These are phyloP conservation scores for Myodes glareolus DNA, from an alignment of 2,113 vertebrate species.

Conservation along the genomic window DNA sequence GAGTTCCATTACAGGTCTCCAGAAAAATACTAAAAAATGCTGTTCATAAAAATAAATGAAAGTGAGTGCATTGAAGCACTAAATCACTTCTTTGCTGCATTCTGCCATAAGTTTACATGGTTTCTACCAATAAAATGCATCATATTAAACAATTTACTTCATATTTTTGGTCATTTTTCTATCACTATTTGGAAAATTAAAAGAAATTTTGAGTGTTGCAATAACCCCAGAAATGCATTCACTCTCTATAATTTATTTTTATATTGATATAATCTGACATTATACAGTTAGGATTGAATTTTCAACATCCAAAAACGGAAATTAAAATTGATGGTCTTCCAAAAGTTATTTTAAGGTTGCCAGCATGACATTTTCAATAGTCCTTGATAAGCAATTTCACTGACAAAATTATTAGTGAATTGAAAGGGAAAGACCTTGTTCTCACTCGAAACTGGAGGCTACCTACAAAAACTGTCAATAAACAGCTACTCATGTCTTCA, in stretches of 20 bases:
- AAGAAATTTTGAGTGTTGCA: neutral
- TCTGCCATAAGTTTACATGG: conserved; percentile 2
- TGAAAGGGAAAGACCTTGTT: neutral
- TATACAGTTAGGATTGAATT: conserved; percentile 27
- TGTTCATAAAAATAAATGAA: conserved; percentile 14
- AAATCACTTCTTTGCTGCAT: conserved; percentile 16
- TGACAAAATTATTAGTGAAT: neutral
- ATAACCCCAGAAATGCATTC: conserved; percentile 8
- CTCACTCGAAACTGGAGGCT: neutral
- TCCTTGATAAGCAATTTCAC: neutral
- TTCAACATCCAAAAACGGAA: conserved; percentile 29
- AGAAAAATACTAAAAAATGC: neutral
- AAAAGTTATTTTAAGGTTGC: conserved; percentile 28
- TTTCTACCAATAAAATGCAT: conserved; percentile 6
- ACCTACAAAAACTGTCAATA: neutral
- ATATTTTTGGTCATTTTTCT: conserved; percentile 34
- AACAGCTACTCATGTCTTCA: neutral
- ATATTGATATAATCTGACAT: neutral
- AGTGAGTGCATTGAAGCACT: neutral
- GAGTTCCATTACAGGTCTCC: neutral
- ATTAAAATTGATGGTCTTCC: neutral
- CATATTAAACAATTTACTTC: conserved; percentile 14
- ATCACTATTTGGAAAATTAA: conserved; percentile 35
- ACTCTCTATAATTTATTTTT: conserved; percentile 27
- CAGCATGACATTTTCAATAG: neutral